phyloP scores from a whole-genome alignment of 2,888 invertebrate genomes.

The Chymomyza procnemis region DNA sequence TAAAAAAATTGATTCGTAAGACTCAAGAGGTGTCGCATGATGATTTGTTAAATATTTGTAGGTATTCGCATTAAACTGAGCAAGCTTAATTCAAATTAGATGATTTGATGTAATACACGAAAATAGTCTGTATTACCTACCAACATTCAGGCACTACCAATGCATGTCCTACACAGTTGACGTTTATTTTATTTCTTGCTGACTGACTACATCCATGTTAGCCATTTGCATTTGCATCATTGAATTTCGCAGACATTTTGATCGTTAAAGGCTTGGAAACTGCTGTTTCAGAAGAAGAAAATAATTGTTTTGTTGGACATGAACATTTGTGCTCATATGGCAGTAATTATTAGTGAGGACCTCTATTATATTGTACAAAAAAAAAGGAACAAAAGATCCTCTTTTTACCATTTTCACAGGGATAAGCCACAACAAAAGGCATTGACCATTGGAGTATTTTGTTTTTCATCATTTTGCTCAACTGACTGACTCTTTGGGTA shows the following conservation, averaged over 20 bases:
- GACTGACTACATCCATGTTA: no score
- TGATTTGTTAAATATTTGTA: no score
- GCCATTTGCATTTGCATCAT: no score
- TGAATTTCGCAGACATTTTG: slow-evolving; percentile 23
- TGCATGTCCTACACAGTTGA: not conserved
- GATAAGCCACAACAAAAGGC: slow-evolving; percentile 67
- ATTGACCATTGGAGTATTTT: slow-evolving; percentile 49
- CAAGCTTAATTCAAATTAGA: no score
- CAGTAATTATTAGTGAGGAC: slow-evolving; percentile 60
- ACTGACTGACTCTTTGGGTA: slow-evolving; percentile 55
- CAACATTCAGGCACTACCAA: not conserved
- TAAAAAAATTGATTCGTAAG: no score
- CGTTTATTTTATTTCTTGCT: slow-evolving; percentile 8
- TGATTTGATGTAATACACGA: slow-evolving; percentile 46
- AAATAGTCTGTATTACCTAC: not conserved
- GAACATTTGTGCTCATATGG: slow-evolving; percentile 58
- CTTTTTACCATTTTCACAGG: slow-evolving; percentile 71
- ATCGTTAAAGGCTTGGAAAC: slow-evolving; percentile 50
- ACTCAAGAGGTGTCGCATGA: no score
- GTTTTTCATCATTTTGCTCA: slow-evolving; percentile 8
- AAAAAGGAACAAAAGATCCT: slow-evolving; percentile 38
- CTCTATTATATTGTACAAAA: slow-evolving; percentile 12
- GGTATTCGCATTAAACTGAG: no score
- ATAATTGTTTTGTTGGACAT: not conserved
- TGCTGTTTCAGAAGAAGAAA: slow-evolving; percentile 22